Evolutionary conservation across 37 sponge, comb jelly and placozoan genomes (phyloP).

Genomic region (Aphrocallistes beatrix): DNA sequence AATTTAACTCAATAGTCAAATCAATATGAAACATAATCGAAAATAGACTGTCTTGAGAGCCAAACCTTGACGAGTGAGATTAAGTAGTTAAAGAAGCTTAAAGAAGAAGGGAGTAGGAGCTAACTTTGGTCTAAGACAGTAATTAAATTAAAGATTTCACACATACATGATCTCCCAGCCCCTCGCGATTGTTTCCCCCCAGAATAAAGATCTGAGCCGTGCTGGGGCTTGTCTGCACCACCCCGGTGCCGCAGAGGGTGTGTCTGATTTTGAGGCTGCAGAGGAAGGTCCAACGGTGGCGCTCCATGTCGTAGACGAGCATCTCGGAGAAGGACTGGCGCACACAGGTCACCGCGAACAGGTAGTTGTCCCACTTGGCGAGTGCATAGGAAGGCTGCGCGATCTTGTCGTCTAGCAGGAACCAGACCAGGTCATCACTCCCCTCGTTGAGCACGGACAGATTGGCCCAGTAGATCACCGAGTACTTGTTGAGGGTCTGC

Average conservation of each 20-base stretch:
- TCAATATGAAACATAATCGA: conserved; percentile 17
- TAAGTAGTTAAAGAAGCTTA: background rate
- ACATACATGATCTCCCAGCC: background rate
- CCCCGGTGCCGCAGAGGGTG: conserved; percentile 10
- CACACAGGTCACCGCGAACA: conserved; percentile 13
- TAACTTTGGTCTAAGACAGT: background rate
- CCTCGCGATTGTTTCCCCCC: background rate
- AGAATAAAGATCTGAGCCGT: background rate
- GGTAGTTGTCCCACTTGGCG: conserved; percentile 4
- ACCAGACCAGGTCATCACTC: background rate
- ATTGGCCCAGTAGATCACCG: conserved; percentile 4
- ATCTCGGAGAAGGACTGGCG: background rate
- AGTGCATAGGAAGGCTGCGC: conserved; percentile 1
- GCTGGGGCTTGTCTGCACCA: background rate
- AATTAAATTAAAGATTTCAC: background rate
- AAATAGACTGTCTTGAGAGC: background rate
- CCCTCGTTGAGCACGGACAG: background rate
- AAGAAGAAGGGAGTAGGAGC: background rate
- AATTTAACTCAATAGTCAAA: conserved; percentile 18
- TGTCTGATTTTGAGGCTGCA: background rate
- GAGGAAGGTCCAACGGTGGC: background rate
- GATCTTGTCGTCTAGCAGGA: background rate
- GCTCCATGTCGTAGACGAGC: conserved; percentile 3
- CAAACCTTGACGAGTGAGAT: background rate
- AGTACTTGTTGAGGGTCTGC: conserved; percentile 2